Evolutionary conservation across 2,888 invertebrate genomes (phyloP).

Genomic region (Ochropacha duplaris): DNA sequence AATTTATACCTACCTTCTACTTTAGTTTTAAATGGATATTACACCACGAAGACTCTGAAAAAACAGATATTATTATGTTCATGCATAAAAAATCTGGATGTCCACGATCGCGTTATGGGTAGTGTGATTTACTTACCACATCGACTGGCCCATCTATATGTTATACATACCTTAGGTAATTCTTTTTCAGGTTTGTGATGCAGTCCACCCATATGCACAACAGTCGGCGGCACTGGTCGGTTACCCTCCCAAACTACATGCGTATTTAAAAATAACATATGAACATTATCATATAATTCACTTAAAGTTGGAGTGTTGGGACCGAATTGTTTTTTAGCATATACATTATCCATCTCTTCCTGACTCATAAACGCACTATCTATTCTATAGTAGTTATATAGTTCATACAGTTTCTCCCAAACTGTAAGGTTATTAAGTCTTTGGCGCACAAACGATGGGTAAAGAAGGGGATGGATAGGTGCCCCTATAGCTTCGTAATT

Average conservation of each 20-base stretch:
- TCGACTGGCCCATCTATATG: too few species aligned
- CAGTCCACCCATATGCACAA: slow-evolving; percentile 48
- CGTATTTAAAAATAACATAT: slow-evolving; percentile 44
- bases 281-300: slow-evolving; percentile 22
- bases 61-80: too few species aligned
- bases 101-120: too few species aligned
- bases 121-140: too few species aligned
- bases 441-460: neutral
- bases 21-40: too few species aligned
- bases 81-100: too few species aligned
- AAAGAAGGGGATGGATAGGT: slow-evolving; percentile 19
- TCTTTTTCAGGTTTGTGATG: slow-evolving; percentile 34
- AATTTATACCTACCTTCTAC: too few species aligned
- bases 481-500: slow-evolving; percentile 16
- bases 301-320: neutral
- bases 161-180: slow-evolving; percentile 31
- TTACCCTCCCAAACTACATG: slow-evolving; percentile 49
- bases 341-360: neutral
- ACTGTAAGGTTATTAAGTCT: slow-evolving; percentile 3
- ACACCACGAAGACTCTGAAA: too few species aligned
- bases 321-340: neutral
- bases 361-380: neutral
- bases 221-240: slow-evolving; percentile 40
- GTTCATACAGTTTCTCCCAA: slow-evolving; percentile 24
- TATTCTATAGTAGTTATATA: slow-evolving; percentile 10